A percentile compares a stretch with the other conserved stretches of the same genome.
These are phyloP conservation scores for Narcine bancroftii DNA, from an alignment of 2,113 vertebrate species.

Conservation along the genomic window DNA sequence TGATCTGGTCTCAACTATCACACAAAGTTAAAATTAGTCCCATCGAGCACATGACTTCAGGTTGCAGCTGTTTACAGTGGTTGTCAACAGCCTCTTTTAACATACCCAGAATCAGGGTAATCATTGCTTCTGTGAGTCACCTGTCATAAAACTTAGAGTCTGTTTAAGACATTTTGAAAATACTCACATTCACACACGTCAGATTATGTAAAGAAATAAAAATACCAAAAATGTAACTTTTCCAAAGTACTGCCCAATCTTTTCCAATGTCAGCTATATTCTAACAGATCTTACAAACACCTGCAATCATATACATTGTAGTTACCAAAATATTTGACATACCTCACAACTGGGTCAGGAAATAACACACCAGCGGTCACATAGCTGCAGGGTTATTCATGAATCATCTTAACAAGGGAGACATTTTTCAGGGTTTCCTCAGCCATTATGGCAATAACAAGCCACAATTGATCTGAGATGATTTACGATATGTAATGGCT, in stretches of 20 bases:
- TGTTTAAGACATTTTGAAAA: background rate
- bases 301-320: background rate
- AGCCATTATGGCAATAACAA: background rate
- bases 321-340: slow-evolving; percentile 20
- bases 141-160: background rate
- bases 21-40: background rate
- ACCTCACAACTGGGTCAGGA: background rate
- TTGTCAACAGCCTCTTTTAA: background rate
- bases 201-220: background rate
- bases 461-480: background rate
- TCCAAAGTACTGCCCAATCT: background rate
- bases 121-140: background rate
- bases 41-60: background rate
- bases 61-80: background rate
- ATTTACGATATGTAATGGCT: background rate
- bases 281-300: background rate
- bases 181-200: background rate
- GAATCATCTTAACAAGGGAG: background rate
- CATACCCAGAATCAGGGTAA: background rate
- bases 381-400: slow-evolving; percentile 1
- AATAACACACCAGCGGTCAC: background rate
- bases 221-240: background rate
- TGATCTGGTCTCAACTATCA: background rate
- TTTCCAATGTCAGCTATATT: background rate
- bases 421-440: background rate